phyloP scores from a whole-genome alignment of 2,113 vertebrate genomes.

The Maccullochella peelii region DNA sequence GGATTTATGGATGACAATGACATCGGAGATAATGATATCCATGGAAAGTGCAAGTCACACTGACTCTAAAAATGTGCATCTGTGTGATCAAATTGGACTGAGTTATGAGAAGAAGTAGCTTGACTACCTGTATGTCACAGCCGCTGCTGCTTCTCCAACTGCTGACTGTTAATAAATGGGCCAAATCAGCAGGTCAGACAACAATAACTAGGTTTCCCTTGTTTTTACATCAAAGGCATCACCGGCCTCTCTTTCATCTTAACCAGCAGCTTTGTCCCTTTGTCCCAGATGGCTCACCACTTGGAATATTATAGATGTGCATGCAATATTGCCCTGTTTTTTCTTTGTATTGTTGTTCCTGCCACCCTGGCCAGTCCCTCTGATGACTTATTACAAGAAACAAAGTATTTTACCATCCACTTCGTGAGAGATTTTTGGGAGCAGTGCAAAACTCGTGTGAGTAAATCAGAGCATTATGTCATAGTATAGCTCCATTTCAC shows the following conservation, averaged over 20 bases:
- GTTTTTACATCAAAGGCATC: not conserved
- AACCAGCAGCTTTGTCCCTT: not conserved
- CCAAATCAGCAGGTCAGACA: not conserved
- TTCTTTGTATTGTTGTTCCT: not conserved
- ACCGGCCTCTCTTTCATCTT: not conserved
- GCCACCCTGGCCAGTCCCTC: not conserved
- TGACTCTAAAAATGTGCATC: not conserved
- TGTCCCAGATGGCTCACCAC: not conserved
- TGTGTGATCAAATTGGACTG: not conserved
- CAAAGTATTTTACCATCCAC: constrained; percentile 4
- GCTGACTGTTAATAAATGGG: not conserved
- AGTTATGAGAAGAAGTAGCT: not conserved
- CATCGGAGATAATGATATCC: too few species aligned
- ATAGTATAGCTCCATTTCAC: constrained; percentile 49
- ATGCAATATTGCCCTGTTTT: not conserved
- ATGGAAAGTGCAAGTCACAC: not conserved
- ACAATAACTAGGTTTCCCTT: not conserved
- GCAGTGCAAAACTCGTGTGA: constrained; percentile 40
- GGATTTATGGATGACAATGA: not conserved
- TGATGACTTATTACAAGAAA: not conserved
- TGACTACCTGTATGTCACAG: not conserved
- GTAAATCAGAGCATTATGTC: constrained; percentile 56
- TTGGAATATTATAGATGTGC: not conserved
- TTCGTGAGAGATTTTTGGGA: constrained; percentile 23
- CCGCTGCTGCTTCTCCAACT: not conserved